Conservation (phyloP, 2,888 invertebrate species). For the Hydrotaea cyrtoneurina region DNA sequence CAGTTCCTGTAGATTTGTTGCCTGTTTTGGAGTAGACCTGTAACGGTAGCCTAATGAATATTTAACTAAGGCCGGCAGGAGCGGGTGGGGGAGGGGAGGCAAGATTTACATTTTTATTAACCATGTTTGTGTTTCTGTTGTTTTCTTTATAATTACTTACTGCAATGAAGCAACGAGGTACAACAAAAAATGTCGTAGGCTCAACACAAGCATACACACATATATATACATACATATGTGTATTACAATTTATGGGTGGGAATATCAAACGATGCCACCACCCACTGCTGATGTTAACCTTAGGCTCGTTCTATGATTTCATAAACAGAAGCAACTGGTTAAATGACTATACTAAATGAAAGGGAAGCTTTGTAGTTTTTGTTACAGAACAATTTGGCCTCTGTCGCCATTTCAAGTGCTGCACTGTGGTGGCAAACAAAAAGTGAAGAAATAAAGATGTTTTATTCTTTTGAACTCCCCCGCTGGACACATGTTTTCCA, state of each 20-base stretch:
- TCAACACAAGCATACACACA: not conserved
- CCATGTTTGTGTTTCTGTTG: slow-evolving; percentile 25
- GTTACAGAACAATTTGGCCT: too few species aligned
- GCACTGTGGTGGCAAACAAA: too few species aligned
- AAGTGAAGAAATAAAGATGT: too few species aligned
- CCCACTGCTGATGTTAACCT: not conserved
- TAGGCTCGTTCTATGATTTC: not conserved
- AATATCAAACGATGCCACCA: not conserved
- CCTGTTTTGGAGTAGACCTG: not conserved
- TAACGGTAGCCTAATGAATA: slow-evolving; percentile 26
- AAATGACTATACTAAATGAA: not conserved
- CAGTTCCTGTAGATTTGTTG: not conserved
- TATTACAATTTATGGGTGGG: not conserved
- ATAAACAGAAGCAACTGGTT: not conserved
- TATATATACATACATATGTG: not conserved
- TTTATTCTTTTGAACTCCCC: too few species aligned
- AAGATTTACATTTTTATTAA: slow-evolving; percentile 43
- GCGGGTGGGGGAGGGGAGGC: not conserved
- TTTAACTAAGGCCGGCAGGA: not conserved
- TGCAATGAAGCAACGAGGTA: slow-evolving; percentile 22
- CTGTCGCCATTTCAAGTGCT: too few species aligned
- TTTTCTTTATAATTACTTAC: slow-evolving; percentile 23
- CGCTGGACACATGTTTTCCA: too few species aligned
- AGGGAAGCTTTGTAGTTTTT: too few species aligned
- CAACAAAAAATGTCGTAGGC: too few species aligned